A percentile compares a stretch with the other conserved stretches of the same genome.
phyloP scores from a whole-genome alignment of 2,113 vertebrate species.

The Bettongia penicillata region DNA sequence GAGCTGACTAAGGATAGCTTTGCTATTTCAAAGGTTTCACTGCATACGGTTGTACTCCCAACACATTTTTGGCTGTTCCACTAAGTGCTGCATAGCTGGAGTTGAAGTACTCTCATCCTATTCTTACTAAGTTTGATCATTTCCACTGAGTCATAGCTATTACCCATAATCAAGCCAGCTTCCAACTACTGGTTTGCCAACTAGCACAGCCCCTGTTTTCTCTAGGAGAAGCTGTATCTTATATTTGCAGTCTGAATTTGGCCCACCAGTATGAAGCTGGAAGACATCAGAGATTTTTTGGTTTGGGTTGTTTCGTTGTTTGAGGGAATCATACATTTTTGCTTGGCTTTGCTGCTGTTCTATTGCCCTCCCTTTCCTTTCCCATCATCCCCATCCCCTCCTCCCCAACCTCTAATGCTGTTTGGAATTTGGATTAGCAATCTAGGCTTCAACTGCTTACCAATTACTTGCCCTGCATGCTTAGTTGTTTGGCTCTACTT shows the following conservation, averaged over 20 bases:
- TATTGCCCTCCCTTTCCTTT: background rate
- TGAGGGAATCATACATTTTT: background rate
- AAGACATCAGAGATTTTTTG: background rate
- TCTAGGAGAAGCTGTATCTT: background rate
- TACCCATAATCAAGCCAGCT: background rate
- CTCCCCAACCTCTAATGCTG: background rate
- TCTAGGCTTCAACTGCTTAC: conserved; percentile 3
- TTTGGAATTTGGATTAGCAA: conserved; percentile 16
- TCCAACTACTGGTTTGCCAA: background rate
- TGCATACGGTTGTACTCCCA: background rate
- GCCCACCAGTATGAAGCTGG: background rate
- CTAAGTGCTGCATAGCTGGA: background rate
- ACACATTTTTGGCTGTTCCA: background rate
- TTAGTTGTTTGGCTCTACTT: conserved; percentile 45
- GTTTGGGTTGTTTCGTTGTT: background rate
- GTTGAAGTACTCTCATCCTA: background rate
- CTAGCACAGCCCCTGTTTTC: conserved; percentile 21
- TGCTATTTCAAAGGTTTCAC: background rate
- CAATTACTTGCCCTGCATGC: conserved; percentile 28
- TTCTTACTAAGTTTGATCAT: background rate
- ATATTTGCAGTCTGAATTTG: background rate
- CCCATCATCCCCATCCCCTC: accelerated
- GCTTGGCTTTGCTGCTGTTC: background rate
- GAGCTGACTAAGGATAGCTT: background rate
- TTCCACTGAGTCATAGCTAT: conserved; percentile 8